Evolutionary conservation across 2,797 vertebrate genomes (phyloP).

Genomic region (Myotis planiceps): DNA sequence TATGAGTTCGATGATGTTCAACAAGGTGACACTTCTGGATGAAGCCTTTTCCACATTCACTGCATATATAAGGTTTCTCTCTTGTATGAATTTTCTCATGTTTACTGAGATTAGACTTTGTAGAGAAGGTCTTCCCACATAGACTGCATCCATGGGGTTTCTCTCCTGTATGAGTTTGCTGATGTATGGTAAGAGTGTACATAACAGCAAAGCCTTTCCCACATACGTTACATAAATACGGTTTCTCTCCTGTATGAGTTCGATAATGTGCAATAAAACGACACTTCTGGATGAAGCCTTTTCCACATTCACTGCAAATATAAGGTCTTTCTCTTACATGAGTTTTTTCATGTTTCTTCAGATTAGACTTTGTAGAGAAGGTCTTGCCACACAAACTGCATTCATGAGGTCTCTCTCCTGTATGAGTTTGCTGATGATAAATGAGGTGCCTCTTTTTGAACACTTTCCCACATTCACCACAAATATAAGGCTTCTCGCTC

Average conservation of each 20-base stretch:
- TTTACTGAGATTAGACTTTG: conserved; percentile 23
- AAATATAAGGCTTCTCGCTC: conserved; percentile 67
- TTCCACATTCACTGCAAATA: conserved; percentile 49
- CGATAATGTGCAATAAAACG: conserved; percentile 17
- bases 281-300: conserved; percentile 34
- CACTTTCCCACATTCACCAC: conserved; percentile 66
- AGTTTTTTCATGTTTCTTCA: conserved; percentile 31
- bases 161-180: conserved; percentile 52
- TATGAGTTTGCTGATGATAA: conserved; percentile 52
- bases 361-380: conserved; percentile 43
- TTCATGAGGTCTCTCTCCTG: conserved; percentile 25
- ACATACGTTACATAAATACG: background rate
- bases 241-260: conserved; percentile 63
- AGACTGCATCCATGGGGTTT: conserved; percentile 31
- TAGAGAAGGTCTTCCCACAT: conserved; percentile 41
- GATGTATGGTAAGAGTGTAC: background rate
- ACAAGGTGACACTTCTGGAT: conserved; percentile 23
- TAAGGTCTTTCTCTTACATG: conserved; percentile 54
- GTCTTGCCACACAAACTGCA: conserved; percentile 26
- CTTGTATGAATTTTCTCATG: conserved; percentile 50
- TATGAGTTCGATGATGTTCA: conserved; percentile 49
- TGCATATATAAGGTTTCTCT: conserved; percentile 48
- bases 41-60: conserved; percentile 57
- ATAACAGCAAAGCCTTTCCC: background rate
- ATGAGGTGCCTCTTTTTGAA: conserved; percentile 57